Evolutionary conservation across 92 coral and sea anemone genomes (phyloP).

Genomic region (Phenganax subtilis): DNA sequence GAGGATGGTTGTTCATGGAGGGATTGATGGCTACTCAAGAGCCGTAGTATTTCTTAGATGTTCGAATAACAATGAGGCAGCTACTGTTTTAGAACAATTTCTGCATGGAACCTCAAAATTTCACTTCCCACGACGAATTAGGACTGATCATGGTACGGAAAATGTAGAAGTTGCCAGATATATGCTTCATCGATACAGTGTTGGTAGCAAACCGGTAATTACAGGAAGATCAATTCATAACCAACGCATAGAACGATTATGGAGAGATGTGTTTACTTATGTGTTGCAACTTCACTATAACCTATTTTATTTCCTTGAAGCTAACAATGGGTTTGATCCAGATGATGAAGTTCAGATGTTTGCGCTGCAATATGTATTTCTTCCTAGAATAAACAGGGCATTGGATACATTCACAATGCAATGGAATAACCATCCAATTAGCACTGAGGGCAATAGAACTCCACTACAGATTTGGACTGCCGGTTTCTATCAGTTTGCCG

Average conservation of each 20-base stretch:
- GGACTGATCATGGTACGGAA: constrained; percentile 18
- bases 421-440: constrained; percentile 50
- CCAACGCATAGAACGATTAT: constrained; percentile 12
- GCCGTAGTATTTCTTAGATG: not conserved
- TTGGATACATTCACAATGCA: constrained; percentile 35
- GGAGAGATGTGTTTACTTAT: constrained; percentile 11
- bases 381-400: constrained; percentile 38
- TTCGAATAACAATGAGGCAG: not conserved
- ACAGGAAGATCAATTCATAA: constrained; percentile 17
- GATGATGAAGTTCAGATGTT: constrained; percentile 35
- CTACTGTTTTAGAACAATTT: not conserved
- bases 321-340: not conserved
- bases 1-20: not conserved
- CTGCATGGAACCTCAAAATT: not conserved
- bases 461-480: not conserved
- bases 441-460: constrained; percentile 1
- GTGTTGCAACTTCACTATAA: not conserved
- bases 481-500: no score
- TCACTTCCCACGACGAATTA: not conserved
- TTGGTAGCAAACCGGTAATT: constrained; percentile 1
- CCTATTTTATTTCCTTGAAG: constrained; percentile 10
- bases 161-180: constrained; percentile 39
- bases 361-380: constrained; percentile 40
- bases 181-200: constrained; percentile 18
- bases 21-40: not conserved